Evolutionary conservation across 2,113 vertebrate genomes (phyloP).

Genomic region (Clarias magur): DNA sequence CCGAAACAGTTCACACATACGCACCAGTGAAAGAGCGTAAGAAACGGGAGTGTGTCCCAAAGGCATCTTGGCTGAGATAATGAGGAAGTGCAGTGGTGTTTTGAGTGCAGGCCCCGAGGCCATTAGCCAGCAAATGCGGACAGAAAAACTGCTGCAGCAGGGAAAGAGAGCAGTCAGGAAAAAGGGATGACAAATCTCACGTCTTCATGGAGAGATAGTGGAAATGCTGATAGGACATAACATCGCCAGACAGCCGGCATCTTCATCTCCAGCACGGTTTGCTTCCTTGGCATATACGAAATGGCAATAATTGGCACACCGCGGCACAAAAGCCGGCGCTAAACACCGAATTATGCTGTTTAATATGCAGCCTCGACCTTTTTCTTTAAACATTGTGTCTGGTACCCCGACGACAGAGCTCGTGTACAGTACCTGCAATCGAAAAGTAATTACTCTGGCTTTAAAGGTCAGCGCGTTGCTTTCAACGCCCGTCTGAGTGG

Average conservation of each 20-base stretch:
- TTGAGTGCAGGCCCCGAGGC: conserved; percentile 42
- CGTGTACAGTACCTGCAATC: conserved; percentile 36
- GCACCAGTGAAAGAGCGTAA: conserved; percentile 4
- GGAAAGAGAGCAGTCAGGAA: conserved; percentile 65
- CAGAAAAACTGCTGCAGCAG: conserved; percentile 45
- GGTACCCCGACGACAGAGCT: conserved; percentile 21
- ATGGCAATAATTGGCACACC: background rate
- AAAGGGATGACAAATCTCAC: conserved; percentile 71
- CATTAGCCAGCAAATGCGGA: conserved; percentile 41
- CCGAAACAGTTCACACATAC: conserved; percentile 8
- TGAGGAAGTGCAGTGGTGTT: conserved; percentile 44
- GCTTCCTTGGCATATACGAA: background rate
- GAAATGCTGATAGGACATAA: conserved; percentile 63
- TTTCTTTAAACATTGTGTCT: conserved; percentile 30
- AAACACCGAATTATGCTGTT: conserved; percentile 13
- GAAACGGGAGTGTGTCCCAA: conserved; percentile 12
- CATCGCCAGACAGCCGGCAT: conserved; percentile 60
- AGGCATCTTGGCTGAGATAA: conserved; percentile 35
- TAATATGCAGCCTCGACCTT: conserved; percentile 44
- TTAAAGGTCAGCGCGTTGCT: conserved; percentile 41
- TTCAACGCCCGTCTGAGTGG: conserved; percentile 39
- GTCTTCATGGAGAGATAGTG: conserved; percentile 63
- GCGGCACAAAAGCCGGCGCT: background rate
- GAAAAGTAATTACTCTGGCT: conserved; percentile 54
- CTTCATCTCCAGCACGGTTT: background rate